These are phyloP conservation scores for Caranx ignobilis DNA, from an alignment of 2,113 vertebrate genomes.

Conservation along the genomic window DNA sequence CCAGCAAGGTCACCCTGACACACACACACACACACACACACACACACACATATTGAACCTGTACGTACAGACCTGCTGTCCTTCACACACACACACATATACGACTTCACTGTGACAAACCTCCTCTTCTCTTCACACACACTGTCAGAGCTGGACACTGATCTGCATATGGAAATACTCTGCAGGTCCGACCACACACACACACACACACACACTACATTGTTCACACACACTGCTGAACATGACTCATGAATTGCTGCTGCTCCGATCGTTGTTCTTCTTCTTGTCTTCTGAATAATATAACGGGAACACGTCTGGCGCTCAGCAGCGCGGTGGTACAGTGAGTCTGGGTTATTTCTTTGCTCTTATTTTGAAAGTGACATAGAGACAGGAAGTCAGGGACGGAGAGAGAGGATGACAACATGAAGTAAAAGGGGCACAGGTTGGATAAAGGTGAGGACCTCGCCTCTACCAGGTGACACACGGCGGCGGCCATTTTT, in stretches of 20 bases:
- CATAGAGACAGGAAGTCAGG: no score
- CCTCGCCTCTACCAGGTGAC: no score
- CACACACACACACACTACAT: no score
- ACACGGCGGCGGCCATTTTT: no score
- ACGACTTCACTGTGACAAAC: neutral
- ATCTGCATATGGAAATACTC: slow-evolving; percentile 45
- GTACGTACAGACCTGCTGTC: neutral
- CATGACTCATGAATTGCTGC: neutral
- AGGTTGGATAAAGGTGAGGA: no score
- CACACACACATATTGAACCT: neutral
- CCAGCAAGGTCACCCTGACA: slow-evolving; percentile 70
- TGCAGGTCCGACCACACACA: neutral
- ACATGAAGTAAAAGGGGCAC: no score
- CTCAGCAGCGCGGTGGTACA: no score
- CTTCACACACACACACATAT: neutral
- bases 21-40: slow-evolving; percentile 7
- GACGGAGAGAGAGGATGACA: no score
- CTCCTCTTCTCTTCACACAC: neutral
- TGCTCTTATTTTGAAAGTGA: no score
- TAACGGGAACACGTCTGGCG: neutral
- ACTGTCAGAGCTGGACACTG: neutral
- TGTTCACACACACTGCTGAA: neutral
- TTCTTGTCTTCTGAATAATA: neutral
- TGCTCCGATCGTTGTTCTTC: no score
- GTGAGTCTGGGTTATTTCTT: no score